phyloP scores from a whole-genome alignment of 2,888 invertebrate species.

The Drosophila mayaguana region DNA sequence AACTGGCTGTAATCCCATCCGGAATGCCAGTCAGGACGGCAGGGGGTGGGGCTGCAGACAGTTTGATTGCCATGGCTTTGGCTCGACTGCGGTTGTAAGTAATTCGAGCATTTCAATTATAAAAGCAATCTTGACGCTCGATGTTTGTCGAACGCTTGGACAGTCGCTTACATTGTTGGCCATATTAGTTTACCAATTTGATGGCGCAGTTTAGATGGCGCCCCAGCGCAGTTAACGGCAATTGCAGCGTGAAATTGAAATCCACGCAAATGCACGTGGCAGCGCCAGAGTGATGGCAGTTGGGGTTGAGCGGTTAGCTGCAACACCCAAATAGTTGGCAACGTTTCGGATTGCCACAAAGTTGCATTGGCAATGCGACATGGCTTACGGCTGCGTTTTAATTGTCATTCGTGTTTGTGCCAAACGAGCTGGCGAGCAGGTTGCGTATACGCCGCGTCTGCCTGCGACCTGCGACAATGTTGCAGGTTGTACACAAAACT shows the following conservation, averaged over 20 bases:
- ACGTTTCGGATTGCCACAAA: slow-evolving; percentile 43
- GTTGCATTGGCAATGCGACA: slow-evolving; percentile 43
- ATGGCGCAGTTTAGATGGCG: slow-evolving; percentile 21
- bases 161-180: slow-evolving; percentile 28
- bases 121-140: slow-evolving; percentile 59
- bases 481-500: slow-evolving; percentile 25
- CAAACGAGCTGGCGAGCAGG: slow-evolving; percentile 52
- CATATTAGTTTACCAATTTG: slow-evolving; percentile 62
- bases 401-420: slow-evolving; percentile 51
- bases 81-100: slow-evolving; percentile 37
- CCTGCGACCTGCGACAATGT: slow-evolving; percentile 52
- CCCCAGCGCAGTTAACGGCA: slow-evolving; percentile 7
- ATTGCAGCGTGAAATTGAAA: slow-evolving; percentile 42
- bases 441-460: slow-evolving; percentile 48
- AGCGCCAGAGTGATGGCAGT: too few species aligned
- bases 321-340: slow-evolving; percentile 37
- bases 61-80: slow-evolving; percentile 47
- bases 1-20: slow-evolving; percentile 18
- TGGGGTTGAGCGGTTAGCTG: background rate
- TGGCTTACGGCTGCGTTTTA: slow-evolving; percentile 60
- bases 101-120: slow-evolving; percentile 75
- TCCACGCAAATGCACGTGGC: slow-evolving; percentile 22
- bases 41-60: slow-evolving; percentile 7
- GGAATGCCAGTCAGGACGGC: background rate
- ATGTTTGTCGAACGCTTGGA: slow-evolving; percentile 32